Conservation (phyloP, 1,140 invertebrate species). For the Macrostomum lignano region DNA sequence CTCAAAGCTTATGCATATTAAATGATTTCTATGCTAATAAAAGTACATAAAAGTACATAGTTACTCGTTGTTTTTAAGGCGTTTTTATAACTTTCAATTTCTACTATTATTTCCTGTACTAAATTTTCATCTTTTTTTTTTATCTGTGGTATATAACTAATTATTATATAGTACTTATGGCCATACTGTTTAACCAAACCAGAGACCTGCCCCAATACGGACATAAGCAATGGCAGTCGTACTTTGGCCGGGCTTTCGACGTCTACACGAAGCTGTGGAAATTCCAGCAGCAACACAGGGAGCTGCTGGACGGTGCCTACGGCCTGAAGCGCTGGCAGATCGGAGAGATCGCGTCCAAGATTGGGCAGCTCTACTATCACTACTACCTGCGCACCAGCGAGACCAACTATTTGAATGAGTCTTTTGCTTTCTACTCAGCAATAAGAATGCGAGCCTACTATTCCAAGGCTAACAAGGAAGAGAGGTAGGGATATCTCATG, state of each 20-base stretch:
- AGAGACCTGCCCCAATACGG: slow-evolving; percentile 83
- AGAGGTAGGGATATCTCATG: slow-evolving; percentile 34
- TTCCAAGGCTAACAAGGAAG: slow-evolving; percentile 64
- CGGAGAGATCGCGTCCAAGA: slow-evolving; percentile 89
- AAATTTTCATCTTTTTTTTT: too few species aligned
- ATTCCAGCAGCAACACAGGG: slow-evolving; percentile 79
- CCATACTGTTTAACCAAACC: too few species aligned
- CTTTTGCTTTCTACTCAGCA: slow-evolving; percentile 76
- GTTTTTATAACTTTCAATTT: too few species aligned
- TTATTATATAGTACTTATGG: too few species aligned
- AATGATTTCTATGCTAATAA: too few species aligned
- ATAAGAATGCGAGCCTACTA: slow-evolving; percentile 75
- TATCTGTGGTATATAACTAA: too few species aligned
- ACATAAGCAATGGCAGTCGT: slow-evolving; percentile 85
- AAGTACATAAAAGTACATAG: too few species aligned
- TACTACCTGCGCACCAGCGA: slow-evolving; percentile 84
- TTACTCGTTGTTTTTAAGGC: too few species aligned
- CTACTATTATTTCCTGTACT: too few species aligned
- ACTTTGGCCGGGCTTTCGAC: slow-evolving; percentile 85
- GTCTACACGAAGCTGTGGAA: slow-evolving; percentile 94
- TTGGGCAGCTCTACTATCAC: slow-evolving; percentile 90
- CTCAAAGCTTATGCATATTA: too few species aligned
- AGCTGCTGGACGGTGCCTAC: slow-evolving; percentile 65
- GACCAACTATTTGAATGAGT: slow-evolving; percentile 75
- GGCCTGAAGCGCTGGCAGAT: slow-evolving; percentile 89